These are phyloP conservation scores for Phalacrocorax brasilianus DNA, from an alignment of 2,113 vertebrate species.

Conservation along the genomic window DNA sequence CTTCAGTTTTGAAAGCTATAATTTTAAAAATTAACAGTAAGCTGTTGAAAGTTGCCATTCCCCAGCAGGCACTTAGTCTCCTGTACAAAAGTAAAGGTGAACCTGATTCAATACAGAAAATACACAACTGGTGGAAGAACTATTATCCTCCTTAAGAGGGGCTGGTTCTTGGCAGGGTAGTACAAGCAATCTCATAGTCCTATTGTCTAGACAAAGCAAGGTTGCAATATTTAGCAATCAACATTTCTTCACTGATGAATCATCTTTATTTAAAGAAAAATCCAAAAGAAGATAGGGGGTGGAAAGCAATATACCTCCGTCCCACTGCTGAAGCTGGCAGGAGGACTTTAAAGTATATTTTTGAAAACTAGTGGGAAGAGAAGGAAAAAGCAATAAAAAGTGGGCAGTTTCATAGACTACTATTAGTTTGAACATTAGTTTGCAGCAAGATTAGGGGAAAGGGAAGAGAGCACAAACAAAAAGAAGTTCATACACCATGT, in stretches of 20 bases:
- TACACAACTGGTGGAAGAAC: neutral
- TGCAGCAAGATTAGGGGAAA: neutral
- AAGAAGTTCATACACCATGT: neutral
- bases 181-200: accelerated
- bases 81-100: neutral
- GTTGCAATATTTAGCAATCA: neutral
- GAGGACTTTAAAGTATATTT: neutral
- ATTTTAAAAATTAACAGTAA: neutral
- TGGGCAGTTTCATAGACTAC: neutral
- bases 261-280: neutral
- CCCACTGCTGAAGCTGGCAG: neutral
- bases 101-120: neutral
- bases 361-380: neutral
- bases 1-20: neutral
- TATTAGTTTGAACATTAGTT: neutral
- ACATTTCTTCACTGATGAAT: neutral
- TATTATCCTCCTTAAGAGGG: neutral
- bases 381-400: neutral
- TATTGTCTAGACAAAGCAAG: neutral
- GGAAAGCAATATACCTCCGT: neutral
- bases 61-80: neutral
- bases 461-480: neutral
- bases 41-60: neutral
- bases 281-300: neutral
- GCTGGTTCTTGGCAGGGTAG: neutral